Evolutionary conservation across 2,113 vertebrate species (phyloP).

Genomic region (Acrocephalus arundinaceus): DNA sequence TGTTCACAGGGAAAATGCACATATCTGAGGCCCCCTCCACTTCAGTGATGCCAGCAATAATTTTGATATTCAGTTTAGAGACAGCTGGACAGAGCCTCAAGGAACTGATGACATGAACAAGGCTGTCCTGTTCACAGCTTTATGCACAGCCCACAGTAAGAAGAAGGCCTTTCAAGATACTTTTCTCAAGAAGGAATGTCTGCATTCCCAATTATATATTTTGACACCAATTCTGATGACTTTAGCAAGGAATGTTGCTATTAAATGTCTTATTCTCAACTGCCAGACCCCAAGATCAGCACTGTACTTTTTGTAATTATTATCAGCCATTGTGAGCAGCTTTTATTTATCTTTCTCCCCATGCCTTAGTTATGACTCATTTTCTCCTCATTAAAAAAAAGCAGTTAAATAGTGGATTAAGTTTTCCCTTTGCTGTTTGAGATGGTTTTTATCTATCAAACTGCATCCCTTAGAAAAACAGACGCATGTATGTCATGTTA

Average conservation of each 20-base stretch:
- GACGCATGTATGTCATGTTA: not conserved
- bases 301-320: not conserved
- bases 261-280: not conserved
- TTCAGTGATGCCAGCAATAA: not conserved
- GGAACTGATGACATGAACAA: not conserved
- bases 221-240: not conserved
- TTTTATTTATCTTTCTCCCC: constrained; percentile 23
- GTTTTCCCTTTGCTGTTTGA: not conserved
- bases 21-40: not conserved
- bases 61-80: not conserved
- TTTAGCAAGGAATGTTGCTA: not conserved
- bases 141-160: not conserved
- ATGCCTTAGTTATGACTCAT: constrained; percentile 22
- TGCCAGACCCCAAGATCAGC: not conserved
- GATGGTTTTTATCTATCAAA: not conserved
- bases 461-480: not conserved
- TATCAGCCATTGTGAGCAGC: not conserved
- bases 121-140: not conserved
- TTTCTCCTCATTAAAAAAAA: not conserved
- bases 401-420: not conserved
- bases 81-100: not conserved
- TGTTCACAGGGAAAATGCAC: not conserved
- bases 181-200: not conserved
- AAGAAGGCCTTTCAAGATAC: not conserved
- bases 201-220: not conserved